phyloP scores from a whole-genome alignment of 2,888 invertebrate genomes.

The Himalopsyche japonica region DNA sequence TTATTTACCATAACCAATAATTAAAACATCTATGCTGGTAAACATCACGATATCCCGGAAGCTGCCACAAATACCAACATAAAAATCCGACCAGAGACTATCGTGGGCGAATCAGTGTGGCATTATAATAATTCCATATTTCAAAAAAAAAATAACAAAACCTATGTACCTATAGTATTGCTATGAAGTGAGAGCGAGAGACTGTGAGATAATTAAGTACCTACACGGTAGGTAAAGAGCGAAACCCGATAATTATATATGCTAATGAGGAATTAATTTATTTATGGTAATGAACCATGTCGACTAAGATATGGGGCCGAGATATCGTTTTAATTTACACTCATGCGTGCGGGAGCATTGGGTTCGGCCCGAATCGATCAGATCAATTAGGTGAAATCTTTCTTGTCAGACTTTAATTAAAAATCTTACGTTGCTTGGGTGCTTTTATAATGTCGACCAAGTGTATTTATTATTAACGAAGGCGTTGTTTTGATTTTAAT shows the following conservation, averaged over 20 bases:
- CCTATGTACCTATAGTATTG: neutral
- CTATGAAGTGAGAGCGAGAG: neutral
- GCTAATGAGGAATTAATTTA: constrained; percentile 41
- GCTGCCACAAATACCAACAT: neutral
- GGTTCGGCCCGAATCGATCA: constrained; percentile 31
- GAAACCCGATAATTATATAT: constrained; percentile 41
- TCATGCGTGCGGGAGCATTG: constrained; percentile 27
- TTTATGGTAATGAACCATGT: constrained; percentile 41
- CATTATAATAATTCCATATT: neutral
- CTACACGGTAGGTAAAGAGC: constrained; percentile 36
- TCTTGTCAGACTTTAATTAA: constrained; percentile 41
- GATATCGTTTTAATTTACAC: constrained; percentile 41
- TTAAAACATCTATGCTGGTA: neutral
- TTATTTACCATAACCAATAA: neutral
- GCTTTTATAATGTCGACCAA: neutral
- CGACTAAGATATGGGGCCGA: constrained; percentile 31
- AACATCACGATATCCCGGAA: neutral
- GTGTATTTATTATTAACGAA: neutral
- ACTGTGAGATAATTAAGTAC: neutral
- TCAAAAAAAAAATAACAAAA: neutral
- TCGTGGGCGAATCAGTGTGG: neutral
- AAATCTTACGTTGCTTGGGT: constrained; percentile 22
- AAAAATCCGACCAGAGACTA: neutral
- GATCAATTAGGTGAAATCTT: constrained; percentile 41
- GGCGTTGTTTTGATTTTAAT: neutral